Percentiles rank a stretch among this genome's conserved stretches.
Conservation (phyloP, 2,797 vertebrate species). For the Phrynocephalus forsythii region DNA sequence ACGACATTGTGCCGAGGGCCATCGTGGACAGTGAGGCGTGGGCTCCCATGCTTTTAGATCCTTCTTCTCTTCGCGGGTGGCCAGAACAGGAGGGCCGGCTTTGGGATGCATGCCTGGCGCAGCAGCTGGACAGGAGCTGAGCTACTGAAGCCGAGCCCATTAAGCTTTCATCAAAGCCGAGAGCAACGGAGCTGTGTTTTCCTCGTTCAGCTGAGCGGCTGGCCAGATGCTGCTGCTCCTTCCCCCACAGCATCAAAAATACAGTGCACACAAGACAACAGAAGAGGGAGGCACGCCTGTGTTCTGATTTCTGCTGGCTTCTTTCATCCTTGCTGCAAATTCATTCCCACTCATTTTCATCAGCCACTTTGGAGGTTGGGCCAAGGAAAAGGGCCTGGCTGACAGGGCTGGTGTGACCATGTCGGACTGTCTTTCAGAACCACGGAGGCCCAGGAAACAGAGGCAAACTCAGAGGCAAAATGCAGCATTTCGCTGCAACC, state of each 20-base stretch:
- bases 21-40: background rate
- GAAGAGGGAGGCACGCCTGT: too few relatives aligned
- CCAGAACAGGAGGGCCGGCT: too few relatives aligned
- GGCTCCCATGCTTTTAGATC: background rate
- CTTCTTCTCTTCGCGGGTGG: background rate
- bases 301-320: background rate
- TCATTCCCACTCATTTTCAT: background rate
- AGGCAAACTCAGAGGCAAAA: too few relatives aligned
- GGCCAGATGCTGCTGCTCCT: background rate
- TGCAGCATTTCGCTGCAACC: too few relatives aligned
- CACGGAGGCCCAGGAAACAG: too few relatives aligned
- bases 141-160: background rate
- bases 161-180: background rate
- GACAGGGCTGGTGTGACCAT: too few relatives aligned
- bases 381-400: too few relatives aligned
- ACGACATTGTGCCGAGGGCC: background rate
- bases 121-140: slow-evolving; percentile 1
- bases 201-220: background rate
- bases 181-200: too few relatives aligned
- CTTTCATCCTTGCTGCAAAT: background rate
- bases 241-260: background rate
- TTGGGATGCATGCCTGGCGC: background rate
- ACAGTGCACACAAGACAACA: background rate
- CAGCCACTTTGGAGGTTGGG: too few relatives aligned
- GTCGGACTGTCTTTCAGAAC: too few relatives aligned